A percentile compares a stretch with the other conserved stretches of the same genome.
Conservation (phyloP, 2,888 invertebrate genomes). For the Crossocerus cetratus region DNA sequence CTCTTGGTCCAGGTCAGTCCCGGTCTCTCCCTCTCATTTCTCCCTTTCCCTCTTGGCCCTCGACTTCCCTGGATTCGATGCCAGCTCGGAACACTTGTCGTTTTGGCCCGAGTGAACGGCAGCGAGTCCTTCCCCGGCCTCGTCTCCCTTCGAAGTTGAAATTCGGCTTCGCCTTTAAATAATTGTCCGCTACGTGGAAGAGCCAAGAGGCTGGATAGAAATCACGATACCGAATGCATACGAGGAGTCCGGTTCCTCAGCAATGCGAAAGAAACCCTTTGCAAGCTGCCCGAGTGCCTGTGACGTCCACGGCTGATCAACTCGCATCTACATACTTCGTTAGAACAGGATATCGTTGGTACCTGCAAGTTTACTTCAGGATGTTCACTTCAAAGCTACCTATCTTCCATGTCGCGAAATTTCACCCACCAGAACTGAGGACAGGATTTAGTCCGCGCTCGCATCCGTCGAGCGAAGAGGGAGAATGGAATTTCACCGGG, state of each 20-base stretch:
- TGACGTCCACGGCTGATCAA: not conserved
- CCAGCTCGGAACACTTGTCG: conserved; percentile 61
- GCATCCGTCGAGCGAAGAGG: not conserved
- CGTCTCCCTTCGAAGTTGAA: conserved; percentile 62
- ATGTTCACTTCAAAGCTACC: conserved; percentile 1
- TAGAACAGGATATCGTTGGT: conserved; percentile 8
- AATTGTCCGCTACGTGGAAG: conserved; percentile 64
- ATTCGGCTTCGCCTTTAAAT: conserved; percentile 68
- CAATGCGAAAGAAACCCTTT: not conserved
- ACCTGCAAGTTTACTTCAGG: not conserved
- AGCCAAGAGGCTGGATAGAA: conserved; percentile 46
- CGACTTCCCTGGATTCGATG: conserved; percentile 54
- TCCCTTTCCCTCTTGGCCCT: conserved; percentile 41
- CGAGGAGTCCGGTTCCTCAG: conserved; percentile 6
- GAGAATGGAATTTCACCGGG: not conserved
- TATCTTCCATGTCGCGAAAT: not conserved
- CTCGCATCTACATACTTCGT: conserved; percentile 9
- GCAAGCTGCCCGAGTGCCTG: not conserved
- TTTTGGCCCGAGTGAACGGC: conserved; percentile 44
- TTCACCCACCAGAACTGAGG: not conserved
- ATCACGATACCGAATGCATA: conserved; percentile 56
- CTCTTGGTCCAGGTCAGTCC: conserved; percentile 39
- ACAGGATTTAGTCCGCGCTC: not conserved
- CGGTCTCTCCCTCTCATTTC: no score
- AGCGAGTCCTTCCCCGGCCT: conserved; percentile 24